Base-by-base conservation (phyloP, 2,113 vertebrate genomes). In the Asarcornis scutulata region DNA sequence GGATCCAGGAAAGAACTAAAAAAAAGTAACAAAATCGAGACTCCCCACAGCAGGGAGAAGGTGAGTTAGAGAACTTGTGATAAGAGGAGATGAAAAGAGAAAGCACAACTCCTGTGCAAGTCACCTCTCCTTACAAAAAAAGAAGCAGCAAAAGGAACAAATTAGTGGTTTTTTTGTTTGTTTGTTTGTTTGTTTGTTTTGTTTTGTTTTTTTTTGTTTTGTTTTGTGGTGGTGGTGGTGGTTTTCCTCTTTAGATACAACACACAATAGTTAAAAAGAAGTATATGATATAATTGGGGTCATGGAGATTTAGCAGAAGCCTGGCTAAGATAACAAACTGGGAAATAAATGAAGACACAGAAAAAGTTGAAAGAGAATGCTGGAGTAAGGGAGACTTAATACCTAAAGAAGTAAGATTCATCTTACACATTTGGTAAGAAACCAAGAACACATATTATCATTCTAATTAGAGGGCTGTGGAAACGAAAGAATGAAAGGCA, bases 121-220 rank as follows among this genome's bases (percentile, higher is more conserved):
- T 77, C 53, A 89, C 68, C 83, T 73, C 58, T 78, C 89, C 64
- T 74, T 82, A 73, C 75, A 64, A 55, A 83, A 91, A 96, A n/a
- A 94, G 93, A 94, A 93, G 64, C 25, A 92, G 73, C 75, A 91
- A 69, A 93, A 96, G 83, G 81, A 90, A 83, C 58, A 95, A 94
- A 94, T 93, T 89, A 88, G 48, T 11, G 10, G 3, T 40, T 40
- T 40, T 40, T 12, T 48, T 21, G 21, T 48, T 48, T 40, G 38
- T 40, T 40, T 40, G 38, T 40, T 40, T 40, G 38, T 40, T 40
- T 40, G 13, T 48, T 50, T 21, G 46, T 48, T 48, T 50, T 21
- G 48, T 50, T 50, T 40, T 40, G 40, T 40, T 40, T 40, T 12
- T 13, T 40, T 40, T 50, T 21, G 48, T 48, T 48, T 92, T 40